Percentiles rank a stretch among this genome's conserved stretches.
Conservation (phyloP, 64 coral and sea anemone species). For the Dendrophyllia cribrosa region DNA sequence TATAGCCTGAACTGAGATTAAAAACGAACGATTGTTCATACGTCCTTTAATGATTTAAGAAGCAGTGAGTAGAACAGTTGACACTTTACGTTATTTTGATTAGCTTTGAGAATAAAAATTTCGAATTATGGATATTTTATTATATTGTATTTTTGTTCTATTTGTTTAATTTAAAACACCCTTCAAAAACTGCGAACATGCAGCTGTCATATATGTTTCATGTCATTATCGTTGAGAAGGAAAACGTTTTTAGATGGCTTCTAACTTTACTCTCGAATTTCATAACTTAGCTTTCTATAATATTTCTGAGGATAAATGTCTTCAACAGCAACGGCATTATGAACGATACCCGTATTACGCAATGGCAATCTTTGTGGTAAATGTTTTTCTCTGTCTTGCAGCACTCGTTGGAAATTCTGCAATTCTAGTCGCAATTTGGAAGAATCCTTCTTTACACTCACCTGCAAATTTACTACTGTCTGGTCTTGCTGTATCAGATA, state of each 20-base stretch:
- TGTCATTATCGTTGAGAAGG: too few species aligned
- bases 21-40: too few species aligned
- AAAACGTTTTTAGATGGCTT: background rate
- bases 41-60: too few species aligned
- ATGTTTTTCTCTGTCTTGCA: background rate
- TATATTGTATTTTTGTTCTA: too few species aligned
- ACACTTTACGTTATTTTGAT: too few species aligned
- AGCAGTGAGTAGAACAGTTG: too few species aligned
- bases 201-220: too few species aligned
- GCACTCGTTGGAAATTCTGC: background rate
- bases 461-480: background rate
- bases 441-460: constrained; percentile 3
- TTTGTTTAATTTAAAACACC: too few species aligned
- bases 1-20: too few species aligned
- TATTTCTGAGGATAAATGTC: background rate
- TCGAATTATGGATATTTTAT: too few species aligned
- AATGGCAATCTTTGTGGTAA: background rate
- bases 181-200: too few species aligned
- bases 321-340: constrained; percentile 1
- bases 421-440: background rate
- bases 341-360: background rate
- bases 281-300: background rate
- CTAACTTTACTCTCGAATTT: background rate
- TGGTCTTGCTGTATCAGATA: background rate
- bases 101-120: too few species aligned